Base-by-base conservation (phyloP, 2,797 vertebrate genomes). In the Enteromius anoplus region DNA sequence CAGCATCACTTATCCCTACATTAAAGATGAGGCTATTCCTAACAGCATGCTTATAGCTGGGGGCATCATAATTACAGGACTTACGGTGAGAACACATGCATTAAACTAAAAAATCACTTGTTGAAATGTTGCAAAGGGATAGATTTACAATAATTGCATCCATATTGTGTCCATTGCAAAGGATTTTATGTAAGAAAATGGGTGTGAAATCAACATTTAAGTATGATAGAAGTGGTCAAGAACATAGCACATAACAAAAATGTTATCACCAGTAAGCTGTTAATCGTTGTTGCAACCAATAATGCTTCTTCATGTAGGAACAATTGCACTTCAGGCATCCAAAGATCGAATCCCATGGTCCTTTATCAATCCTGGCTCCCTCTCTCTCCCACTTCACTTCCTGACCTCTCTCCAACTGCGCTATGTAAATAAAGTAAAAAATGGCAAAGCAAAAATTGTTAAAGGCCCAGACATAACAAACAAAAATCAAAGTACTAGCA, bases 31-130 rank as follows among this genome's bases (percentile, higher is more conserved):
- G 84, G 92, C 93, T 76, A 92, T 95, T 69, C 87, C 93, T 0
- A 95, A 95, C 87, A 69, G 84, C 0, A 73, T 94, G 81, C 93
- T 96, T 66, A 93, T 93, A 40, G 90, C 92, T 5, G 93, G 92
- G 5, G 95, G 94, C 69, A 94, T 95, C 73, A 86, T 93, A 79
- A 94, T 95, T 85, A 95, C 95, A 1, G 92, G 91, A n/a, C 23
- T 94, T 53, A 88, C 89, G 42, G 95, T 96, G 88, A 94, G 93
- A 64, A 84, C 58, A 66, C 87, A 40, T 40, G 55, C 70, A 49
- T 26, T 58, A 21, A n/a, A 65, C 80, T 45, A 55, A 34, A 34
- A 76, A 65, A 37, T 6, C 29, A 58, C 47, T 26, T 26, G 65
- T 14, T 62, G 26, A 58, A 49, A 34, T 23, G 4, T 40, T 51